Percentiles rank a stretch among this genome's conserved stretches.
phyloP scores from a whole-genome alignment of 2,888 invertebrate genomes.

The Osmoderma eremita region DNA sequence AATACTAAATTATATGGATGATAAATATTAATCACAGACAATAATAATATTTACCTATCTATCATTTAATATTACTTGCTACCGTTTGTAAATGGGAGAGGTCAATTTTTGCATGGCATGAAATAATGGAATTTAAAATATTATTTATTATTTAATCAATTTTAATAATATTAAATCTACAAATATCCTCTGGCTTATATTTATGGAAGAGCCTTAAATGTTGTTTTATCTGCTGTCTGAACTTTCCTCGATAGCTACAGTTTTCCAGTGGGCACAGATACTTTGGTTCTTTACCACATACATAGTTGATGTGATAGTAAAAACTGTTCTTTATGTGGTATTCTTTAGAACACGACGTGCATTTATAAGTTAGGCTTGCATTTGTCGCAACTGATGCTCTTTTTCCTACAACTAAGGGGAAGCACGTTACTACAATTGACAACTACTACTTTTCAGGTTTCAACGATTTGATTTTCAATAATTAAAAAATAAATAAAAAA shows the following conservation, averaged over 20 bases:
- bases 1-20: neutral
- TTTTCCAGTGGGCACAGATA: slow-evolving; percentile 15
- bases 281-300: slow-evolving; percentile 34
- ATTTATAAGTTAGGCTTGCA: slow-evolving; percentile 14
- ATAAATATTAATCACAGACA: neutral
- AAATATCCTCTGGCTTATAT: slow-evolving; percentile 1
- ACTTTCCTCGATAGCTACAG: slow-evolving; percentile 29
- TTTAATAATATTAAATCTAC: slow-evolving; percentile 30
- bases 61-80: neutral
- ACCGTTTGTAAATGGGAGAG: neutral
- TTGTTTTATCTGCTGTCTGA: slow-evolving; percentile 33
- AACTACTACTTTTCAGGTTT: neutral
- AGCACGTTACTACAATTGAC: neutral
- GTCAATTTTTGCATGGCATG: too few species aligned
- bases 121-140: neutral
- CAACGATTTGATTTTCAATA: neutral
- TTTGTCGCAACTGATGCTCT: neutral
- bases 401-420: neutral
- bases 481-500: too few species aligned
- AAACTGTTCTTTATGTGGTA: slow-evolving; percentile 24
- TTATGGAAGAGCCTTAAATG: slow-evolving; percentile 28
- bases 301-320: slow-evolving; percentile 27
- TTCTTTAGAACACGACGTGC: slow-evolving; percentile 21
- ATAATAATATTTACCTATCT: slow-evolving; percentile 4
- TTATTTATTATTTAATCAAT: slow-evolving; percentile 12